Conservation (phyloP, 2,797 vertebrate genomes). For the Carapus acus region DNA sequence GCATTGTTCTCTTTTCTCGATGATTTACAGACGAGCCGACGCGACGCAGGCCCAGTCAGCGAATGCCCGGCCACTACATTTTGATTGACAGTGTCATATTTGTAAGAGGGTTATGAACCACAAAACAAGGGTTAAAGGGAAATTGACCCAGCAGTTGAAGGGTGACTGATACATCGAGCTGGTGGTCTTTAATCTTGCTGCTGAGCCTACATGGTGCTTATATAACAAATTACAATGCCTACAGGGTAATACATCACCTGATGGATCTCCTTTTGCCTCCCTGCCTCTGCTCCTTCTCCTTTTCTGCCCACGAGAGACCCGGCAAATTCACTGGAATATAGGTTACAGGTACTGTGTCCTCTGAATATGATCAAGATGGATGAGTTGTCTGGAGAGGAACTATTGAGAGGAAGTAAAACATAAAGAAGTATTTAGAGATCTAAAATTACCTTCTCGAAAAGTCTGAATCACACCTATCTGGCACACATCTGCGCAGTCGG, state of each 20-base stretch:
- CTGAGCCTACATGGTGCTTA: slow-evolving; percentile 79
- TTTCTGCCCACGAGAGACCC: slow-evolving; percentile 51
- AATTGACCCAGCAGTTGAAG: slow-evolving; percentile 79
- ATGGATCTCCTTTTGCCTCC: slow-evolving; percentile 63
- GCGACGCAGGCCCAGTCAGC: slow-evolving; percentile 15
- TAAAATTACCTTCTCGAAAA: slow-evolving; percentile 25
- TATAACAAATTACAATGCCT: slow-evolving; percentile 78
- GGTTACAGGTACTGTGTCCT: slow-evolving; percentile 53
- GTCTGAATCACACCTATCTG: slow-evolving; percentile 11
- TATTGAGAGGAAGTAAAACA: slow-evolving; percentile 32
- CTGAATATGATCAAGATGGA: slow-evolving; percentile 58
- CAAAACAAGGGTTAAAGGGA: slow-evolving; percentile 82
- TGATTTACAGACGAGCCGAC: slow-evolving; percentile 19
- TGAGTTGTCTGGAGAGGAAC: slow-evolving; percentile 30
- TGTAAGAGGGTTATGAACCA: slow-evolving; percentile 79
- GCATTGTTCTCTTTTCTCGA: neutral
- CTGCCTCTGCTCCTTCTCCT: slow-evolving; percentile 49
- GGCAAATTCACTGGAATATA: slow-evolving; percentile 50
- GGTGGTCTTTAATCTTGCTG: slow-evolving; percentile 80
- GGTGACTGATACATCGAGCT: slow-evolving; percentile 79
- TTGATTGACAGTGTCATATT: slow-evolving; percentile 77
- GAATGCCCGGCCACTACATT: slow-evolving; percentile 49
- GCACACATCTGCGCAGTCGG: neutral
- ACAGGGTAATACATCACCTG: slow-evolving; percentile 75
- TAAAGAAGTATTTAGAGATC: slow-evolving; percentile 34